Conservation (phyloP, 2,888 invertebrate species). For the Margaritifera margaritifera region DNA sequence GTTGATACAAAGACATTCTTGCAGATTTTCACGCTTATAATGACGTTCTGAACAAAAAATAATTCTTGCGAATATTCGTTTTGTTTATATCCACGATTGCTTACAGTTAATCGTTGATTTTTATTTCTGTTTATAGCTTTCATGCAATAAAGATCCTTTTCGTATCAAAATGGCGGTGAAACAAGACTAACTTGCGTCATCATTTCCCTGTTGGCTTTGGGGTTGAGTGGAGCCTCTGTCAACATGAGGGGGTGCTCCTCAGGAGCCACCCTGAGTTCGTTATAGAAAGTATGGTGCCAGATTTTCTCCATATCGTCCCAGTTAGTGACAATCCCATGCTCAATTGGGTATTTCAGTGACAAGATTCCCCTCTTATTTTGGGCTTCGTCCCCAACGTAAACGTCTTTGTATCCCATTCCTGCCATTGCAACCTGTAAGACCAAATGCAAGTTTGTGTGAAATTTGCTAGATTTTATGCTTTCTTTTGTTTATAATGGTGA, state of each 20-base stretch:
- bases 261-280: constrained; percentile 87
- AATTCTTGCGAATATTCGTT: too few species aligned
- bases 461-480: too few species aligned
- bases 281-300: constrained; percentile 1
- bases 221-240: constrained; percentile 73
- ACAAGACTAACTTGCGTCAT: constrained; percentile 82
- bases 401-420: constrained; percentile 60
- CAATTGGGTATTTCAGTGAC: constrained; percentile 61
- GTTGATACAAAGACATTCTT: too few species aligned
- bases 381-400: constrained; percentile 63
- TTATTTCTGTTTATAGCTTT: neutral
- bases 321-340: constrained; percentile 61
- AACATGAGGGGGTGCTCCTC: constrained; percentile 93
- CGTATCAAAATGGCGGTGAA: constrained; percentile 56
- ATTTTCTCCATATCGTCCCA: constrained; percentile 52
- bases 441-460: neutral
- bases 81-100: too few species aligned
- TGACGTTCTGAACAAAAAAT: too few species aligned
- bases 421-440: constrained; percentile 33
- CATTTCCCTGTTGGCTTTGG: constrained; percentile 94
- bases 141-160: constrained; percentile 74
- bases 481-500: neutral
- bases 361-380: constrained; percentile 61
- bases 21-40: too few species aligned
- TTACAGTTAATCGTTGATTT: too few species aligned